Evolutionary conservation across 2,888 invertebrate species (phyloP), one percentile per base, ranked within the genome.

Genomic region (Sisyra nigra): DNA sequence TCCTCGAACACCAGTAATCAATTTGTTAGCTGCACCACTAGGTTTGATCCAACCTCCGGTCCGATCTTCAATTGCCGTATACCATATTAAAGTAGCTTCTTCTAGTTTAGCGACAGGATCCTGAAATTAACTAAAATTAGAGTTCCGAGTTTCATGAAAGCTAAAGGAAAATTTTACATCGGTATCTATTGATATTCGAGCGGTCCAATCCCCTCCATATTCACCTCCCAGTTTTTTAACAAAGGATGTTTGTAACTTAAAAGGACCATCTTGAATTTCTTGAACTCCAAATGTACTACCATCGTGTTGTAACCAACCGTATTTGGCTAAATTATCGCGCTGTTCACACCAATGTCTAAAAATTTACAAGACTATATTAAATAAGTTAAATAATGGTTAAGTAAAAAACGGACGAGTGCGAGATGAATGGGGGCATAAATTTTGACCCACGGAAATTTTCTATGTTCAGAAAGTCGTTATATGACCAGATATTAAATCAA

Each of bases 291-390:
- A 97, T 6, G 76, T 77, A 31, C 74, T 69, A 0, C 96, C 96
- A 58, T 99, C 96, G 57, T 98, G 97, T 49, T 86, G 76, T 4
- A 78, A 61, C 98, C 98, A 98, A 1, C 88, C 86, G 57, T 91
- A 84, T 34, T 78, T 73, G 3, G 79, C 71, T 34, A 93, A 61
- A 51, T 76, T 74, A 56, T 94, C 93, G 19, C 76, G 74, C 59
- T 91, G 88, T 45, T 91, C 85, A 58, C 94, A 96, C 86, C 88
- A 89, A 59, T 96, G 93, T 49, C 91, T 80, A 56, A 48, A 61
- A 53, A 41, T 32, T 5, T 15, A 19, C 2, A 30, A 30, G 1
- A 40, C 24, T 39, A 17, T 39, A 29, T n/a, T n/a, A n/a, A n/a
- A n/a, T n/a, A n/a, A n/a, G n/a, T n/a, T n/a, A n/a, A n/a, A n/a